These are phyloP conservation scores for Drosophila tanythrix DNA, from an alignment of 2,888 invertebrate genomes.

Conservation along the genomic window DNA sequence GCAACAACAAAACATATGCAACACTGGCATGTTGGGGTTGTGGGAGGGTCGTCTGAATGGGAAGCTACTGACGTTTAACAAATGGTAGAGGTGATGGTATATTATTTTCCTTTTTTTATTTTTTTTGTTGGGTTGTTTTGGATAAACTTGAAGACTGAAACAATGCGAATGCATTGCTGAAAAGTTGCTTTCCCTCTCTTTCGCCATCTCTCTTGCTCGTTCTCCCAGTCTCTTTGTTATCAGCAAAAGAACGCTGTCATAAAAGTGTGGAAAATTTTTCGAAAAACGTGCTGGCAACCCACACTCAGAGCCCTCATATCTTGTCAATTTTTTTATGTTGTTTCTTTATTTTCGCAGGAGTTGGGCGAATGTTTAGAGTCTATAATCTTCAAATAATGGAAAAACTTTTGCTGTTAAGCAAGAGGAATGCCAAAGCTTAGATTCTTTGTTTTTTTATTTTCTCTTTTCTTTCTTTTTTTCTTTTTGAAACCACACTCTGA, in stretches of 20 bases:
- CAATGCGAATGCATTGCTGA: conserved; percentile 69
- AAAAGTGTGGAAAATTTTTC: conserved; percentile 78
- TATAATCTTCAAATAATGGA: conserved; percentile 84
- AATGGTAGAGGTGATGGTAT: conserved; percentile 29
- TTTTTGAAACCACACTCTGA: conserved; percentile 55
- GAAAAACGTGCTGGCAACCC: conserved; percentile 69
- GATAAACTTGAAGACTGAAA: conserved; percentile 39
- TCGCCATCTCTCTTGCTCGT: background rate
- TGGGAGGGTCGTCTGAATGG: conserved; percentile 25
- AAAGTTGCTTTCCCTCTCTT: conserved; percentile 47
- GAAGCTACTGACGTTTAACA: conserved; percentile 67
- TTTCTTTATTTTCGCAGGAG: conserved; percentile 10
- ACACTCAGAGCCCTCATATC: conserved; percentile 56
- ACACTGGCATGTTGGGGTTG: conserved; percentile 38
- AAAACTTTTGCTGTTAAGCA: conserved; percentile 83
- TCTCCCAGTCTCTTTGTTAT: conserved; percentile 33
- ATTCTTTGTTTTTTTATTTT: conserved; percentile 52
- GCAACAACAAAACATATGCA: conserved; percentile 50
- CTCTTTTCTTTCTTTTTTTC: conserved; percentile 1
- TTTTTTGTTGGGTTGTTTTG: background rate
- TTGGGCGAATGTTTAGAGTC: conserved; percentile 78
- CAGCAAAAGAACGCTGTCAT: conserved; percentile 69
- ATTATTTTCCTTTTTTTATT: background rate
- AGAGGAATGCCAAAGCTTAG: conserved; percentile 80
- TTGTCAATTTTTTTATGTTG: conserved; percentile 46